A percentile compares a stretch with the other conserved stretches of the same genome.
These are phyloP conservation scores for Dorcus hopei DNA, from an alignment of 2,888 invertebrate genomes.

Conservation along the genomic window DNA sequence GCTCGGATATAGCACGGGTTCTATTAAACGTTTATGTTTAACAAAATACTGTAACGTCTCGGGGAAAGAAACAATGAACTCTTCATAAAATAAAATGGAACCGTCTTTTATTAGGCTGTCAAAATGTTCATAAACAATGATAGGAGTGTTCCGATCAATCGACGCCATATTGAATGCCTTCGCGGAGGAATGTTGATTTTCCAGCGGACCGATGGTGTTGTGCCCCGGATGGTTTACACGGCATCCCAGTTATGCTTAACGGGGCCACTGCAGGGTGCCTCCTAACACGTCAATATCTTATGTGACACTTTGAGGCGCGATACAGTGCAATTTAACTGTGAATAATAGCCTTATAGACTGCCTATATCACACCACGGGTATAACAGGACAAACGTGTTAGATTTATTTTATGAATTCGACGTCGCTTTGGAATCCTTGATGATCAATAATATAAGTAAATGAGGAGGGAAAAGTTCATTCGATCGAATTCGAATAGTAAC, in stretches of 20 bases:
- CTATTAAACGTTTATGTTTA: no score
- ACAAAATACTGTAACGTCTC: no score
- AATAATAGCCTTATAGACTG: slow-evolving; percentile 21
- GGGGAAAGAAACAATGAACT: no score
- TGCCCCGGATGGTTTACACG: slow-evolving; percentile 7
- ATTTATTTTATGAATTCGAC: not conserved
- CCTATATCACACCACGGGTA: not conserved
- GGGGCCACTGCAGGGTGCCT: slow-evolving; percentile 17
- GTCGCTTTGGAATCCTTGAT: not conserved
- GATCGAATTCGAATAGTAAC: no score
- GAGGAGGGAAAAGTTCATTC: no score
- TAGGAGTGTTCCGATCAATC: slow-evolving; percentile 33
- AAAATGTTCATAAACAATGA: slow-evolving; percentile 38
- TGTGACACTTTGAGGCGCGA: slow-evolving; percentile 31
- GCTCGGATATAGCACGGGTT: no score
- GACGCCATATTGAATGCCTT: slow-evolving; percentile 32
- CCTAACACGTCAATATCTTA: slow-evolving; percentile 34
- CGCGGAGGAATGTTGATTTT: slow-evolving; percentile 27
- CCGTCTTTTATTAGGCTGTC: slow-evolving; percentile 27
- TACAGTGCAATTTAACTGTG: slow-evolving; percentile 27
- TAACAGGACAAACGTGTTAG: not conserved
- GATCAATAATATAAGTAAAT: no score
- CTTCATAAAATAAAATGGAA: no score
- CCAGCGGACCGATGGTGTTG: slow-evolving; percentile 17
- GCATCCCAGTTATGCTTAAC: not conserved